Base-by-base conservation (phyloP, 1,140 invertebrate species). In the Drosophila ananassae region DNA sequence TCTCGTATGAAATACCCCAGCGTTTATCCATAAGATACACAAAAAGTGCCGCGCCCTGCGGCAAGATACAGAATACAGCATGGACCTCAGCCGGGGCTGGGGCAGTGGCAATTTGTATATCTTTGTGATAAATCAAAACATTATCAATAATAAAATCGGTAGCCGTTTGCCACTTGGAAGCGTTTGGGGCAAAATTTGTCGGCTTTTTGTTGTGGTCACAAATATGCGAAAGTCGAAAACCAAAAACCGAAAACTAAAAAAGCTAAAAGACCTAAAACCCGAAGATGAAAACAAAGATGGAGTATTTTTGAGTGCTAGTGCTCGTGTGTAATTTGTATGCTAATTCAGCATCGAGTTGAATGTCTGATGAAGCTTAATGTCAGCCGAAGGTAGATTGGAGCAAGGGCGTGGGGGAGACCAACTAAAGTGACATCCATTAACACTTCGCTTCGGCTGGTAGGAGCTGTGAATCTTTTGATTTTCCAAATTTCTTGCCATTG, bases 71-170 rank as follows among this genome's bases (percentile, higher is more conserved):
- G 51, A 64, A 47, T 39, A 39, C 44, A 24, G 61, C 13, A 48
- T 61, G 73, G 57, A 57, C 63, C 22, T 54, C 51, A 57, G 21
- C 62, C 55, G 22, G 46, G 58, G 41, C 7, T 47, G 48, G 37
- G 51, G 54, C 64, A 74, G 76, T 77, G 69, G 74, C 74, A 87
- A 87, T 87, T 87, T 89, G 83, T 87, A 89, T 83, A 79, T 82
- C 83, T 77, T 73, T 83, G 79, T 79, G 83, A 87, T 87, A 87
- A 87, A 87, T 87, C 83, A 87, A 89, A 87, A 89, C 76, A 87
- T 87, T 87, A 87, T 87, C 83, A 87, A 87, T 87, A 87, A 87
- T 77, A 82, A 87, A 89, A 87, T 87, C 83, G 83, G 83, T 87
- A 87, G 83, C 83, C 85, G 83, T 87, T 87, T 87, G 83, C 83